A percentile compares a stretch with the other conserved stretches of the same genome.
These are phyloP conservation scores for Megaleporinus macrocephalus DNA, from an alignment of 2,113 vertebrate genomes.

Conservation along the genomic window DNA sequence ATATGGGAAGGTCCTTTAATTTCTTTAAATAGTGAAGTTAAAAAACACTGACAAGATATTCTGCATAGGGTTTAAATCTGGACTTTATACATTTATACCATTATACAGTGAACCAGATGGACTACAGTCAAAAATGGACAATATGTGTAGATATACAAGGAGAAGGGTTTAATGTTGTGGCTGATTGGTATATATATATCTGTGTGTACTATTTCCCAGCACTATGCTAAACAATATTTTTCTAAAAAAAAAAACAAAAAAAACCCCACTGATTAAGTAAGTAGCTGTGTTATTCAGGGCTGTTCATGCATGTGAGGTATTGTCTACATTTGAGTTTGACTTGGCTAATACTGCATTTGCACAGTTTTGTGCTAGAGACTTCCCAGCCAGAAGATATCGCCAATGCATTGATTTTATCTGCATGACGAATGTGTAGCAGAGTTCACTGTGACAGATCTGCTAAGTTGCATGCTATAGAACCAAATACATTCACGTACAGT, in stretches of 20 bases:
- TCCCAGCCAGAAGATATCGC: constrained; percentile 50
- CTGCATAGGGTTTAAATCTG: too few species aligned
- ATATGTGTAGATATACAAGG: too few species aligned
- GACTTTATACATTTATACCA: too few species aligned
- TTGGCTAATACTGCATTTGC: constrained; percentile 25
- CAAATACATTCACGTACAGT: constrained; percentile 52
- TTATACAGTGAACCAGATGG: too few species aligned
- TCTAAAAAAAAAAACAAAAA: not conserved
- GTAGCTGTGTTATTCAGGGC: too few species aligned
- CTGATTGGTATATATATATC: too few species aligned
- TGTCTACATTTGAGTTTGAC: constrained; percentile 1
- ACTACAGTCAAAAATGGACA: too few species aligned
- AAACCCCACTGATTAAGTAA: too few species aligned
- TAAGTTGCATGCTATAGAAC: constrained; percentile 58
- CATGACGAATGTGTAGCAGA: constrained; percentile 66
- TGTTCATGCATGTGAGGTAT: not conserved
- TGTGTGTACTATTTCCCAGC: not conserved
- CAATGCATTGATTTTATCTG: constrained; percentile 69
- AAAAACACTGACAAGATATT: too few species aligned
- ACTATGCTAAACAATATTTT: not conserved
- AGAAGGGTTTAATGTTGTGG: too few species aligned
- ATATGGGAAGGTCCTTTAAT: too few species aligned
- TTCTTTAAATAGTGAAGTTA: too few species aligned
- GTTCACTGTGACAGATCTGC: constrained; percentile 59
- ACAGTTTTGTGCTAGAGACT: constrained; percentile 49